phyloP scores from a whole-genome alignment of 2,797 vertebrate species.

The Galaxias olidus region DNA sequence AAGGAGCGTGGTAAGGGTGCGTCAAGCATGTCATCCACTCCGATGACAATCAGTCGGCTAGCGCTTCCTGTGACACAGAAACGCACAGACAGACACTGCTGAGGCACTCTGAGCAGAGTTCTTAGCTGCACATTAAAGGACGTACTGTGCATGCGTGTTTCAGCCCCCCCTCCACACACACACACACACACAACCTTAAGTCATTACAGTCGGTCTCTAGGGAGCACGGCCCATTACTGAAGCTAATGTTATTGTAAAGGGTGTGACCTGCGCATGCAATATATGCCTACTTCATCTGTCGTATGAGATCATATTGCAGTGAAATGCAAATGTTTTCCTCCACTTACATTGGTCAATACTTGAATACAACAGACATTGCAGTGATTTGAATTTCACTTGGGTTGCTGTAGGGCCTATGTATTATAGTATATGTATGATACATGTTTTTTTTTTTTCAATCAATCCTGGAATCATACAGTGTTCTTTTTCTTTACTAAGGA shows the following conservation, averaged over 20 bases:
- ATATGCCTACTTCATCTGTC: neutral
- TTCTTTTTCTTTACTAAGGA: too few species aligned
- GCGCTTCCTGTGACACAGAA: conserved; percentile 33
- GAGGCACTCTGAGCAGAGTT: neutral
- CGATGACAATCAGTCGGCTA: conserved; percentile 18
- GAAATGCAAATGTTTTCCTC: neutral
- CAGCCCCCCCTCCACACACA: neutral
- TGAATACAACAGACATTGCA: too few species aligned
- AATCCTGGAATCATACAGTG: too few species aligned
- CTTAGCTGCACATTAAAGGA: neutral
- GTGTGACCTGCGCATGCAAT: conserved; percentile 33
- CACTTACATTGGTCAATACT: too few species aligned
- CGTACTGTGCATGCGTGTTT: neutral
- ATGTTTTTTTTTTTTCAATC: too few species aligned
- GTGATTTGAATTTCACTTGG: too few species aligned
- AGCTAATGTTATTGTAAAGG: conserved; percentile 46
- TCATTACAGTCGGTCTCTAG: conserved; percentile 18
- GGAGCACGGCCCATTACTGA: conserved; percentile 27
- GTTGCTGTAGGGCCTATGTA: too few species aligned
- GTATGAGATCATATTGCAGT: neutral
- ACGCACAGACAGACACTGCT: conserved; percentile 24
- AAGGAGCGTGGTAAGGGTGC: conserved; percentile 38
- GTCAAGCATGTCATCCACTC: conserved; percentile 22
- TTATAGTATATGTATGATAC: too few species aligned
- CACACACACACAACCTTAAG: neutral